Evolutionary conservation across 2,113 vertebrate genomes (phyloP), one percentile per base, ranked within the genome.

Genomic region (Ia io): DNA sequence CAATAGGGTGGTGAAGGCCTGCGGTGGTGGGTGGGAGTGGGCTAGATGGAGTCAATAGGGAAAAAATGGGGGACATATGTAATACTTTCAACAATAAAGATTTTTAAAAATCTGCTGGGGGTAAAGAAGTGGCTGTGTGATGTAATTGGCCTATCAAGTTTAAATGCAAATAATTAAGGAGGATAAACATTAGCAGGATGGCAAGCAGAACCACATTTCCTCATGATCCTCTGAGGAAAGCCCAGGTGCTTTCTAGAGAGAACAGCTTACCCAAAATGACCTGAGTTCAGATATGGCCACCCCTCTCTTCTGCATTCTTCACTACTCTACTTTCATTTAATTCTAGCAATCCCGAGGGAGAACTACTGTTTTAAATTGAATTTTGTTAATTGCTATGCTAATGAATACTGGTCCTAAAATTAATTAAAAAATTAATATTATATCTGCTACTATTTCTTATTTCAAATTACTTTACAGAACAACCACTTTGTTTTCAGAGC

Each of bases 151-250:
- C n/a, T 87, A 13, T 78, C 35, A 61, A 32, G 28, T 32, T 65
- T 90, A 90, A 86, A 92, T 28, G 11, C 40, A 86, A 49, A 79
- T 79, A 32, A 91, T 95, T 71, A 92, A 77, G 63, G n/a, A 53
- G 3, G 23, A 35, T 49, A 71, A 77, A 69, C 61, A 65, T 82
- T 74, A 67, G 12, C 23, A 85, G 63, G 20, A 61, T 23, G 32
- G 5, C 32, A 92, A 59, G 59, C 70, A 91, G 59, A 94, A 59
- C 6, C 18, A 7, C 40, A 22, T 67, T 77, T 67, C 47, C 85
- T 84, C 44, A 22, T 44, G 28, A n/a, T 44, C 44, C 71, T 51
- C 25, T 61, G 35, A 10, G 28, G 65, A 87, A 87, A 83, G 32
- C n/a, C 44, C 11, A 6, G 44, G 17, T 70, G 42, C 73, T 93